A percentile compares a stretch with the other conserved stretches of the same genome.
Conservation (phyloP, 2,113 vertebrate genomes). For the Peromyscus maniculatus region DNA sequence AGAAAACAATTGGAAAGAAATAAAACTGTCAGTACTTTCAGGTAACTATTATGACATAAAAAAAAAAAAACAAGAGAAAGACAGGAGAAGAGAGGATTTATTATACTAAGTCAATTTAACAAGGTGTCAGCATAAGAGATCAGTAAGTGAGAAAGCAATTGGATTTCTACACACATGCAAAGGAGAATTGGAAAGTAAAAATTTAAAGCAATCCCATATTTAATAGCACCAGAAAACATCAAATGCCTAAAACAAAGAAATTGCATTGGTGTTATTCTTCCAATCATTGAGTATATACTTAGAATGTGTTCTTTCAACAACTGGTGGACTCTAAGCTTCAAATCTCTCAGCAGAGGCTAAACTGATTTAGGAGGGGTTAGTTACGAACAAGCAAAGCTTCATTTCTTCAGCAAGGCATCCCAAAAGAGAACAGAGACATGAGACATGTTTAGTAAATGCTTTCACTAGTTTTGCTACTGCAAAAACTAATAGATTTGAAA, state of each 20-base stretch:
- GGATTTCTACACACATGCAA: not conserved
- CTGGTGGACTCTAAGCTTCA: not conserved
- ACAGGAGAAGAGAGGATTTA: not conserved
- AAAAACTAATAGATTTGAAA: constrained; percentile 44
- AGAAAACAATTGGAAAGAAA: constrained; percentile 32
- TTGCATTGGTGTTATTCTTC: not conserved
- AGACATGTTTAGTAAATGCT: not conserved
- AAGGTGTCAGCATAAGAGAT: not conserved
- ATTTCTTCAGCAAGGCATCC: constrained; percentile 6
- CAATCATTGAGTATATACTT: not conserved
- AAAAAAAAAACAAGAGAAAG: not conserved
- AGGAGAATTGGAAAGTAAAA: constrained; percentile 38
- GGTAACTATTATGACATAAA: not conserved
- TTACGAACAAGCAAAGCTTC: not conserved
- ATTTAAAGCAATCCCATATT: constrained; percentile 28
- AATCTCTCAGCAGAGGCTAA: not conserved
- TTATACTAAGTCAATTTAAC: constrained; percentile 25
- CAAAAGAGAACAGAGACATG: constrained; percentile 12
- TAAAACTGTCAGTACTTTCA: constrained; percentile 26
- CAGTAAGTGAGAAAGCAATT: not conserved
- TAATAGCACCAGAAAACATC: constrained; percentile 7
- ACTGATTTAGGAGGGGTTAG: not conserved
- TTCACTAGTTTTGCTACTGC: not conserved
- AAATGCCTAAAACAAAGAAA: constrained; percentile 42
- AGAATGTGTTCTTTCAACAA: not conserved